Base-by-base conservation (phyloP, 2,888 invertebrate species). In the Lamproptera curius region DNA sequence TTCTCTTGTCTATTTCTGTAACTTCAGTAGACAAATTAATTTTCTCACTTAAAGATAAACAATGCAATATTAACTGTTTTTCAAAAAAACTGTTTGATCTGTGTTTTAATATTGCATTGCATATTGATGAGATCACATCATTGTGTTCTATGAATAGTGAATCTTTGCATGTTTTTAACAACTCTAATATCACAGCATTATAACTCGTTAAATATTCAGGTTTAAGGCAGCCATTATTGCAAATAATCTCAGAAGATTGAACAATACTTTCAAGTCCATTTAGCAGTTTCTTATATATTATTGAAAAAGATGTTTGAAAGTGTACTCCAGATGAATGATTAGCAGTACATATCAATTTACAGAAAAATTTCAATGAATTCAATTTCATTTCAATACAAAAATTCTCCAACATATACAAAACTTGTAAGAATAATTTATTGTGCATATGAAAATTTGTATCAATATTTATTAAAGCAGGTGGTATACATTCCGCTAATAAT, bases 361-460 rank as follows among this genome's bases (percentile, higher is more conserved):
- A 54, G 53, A 80, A 88, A 58, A 88, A 88, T 28, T 63, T 69
- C 1, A 88, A 52, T 14, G 72, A 64, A 13, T 51, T 48, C 10
- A 80, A 54, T 61, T 88, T 88, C 14, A 88, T 46, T 58, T 83
- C 74, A n/a, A 73, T 54, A 61, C 73, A 74, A 50, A 67, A 83
- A 55, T 77, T 56, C 55, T 85, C 75, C 6, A 87, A 55, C 52
- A 84, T 68, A 42, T 69, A 57, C 1, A 86, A 42, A 16, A 80
- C 62, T 47, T 70, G 52, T 13, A 40, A 46, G 37, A 82, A 73
- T 5, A 76, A 36, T 31, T 62, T 54, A 49, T 70, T 54, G 53
- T 67, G 67, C 28, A 73, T 60, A 1, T 40, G 28, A 45, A 56
- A 60, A 35, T 62, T 59, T 44, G 57, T 66, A 42, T 75, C 65